Evolutionary conservation across 2,113 vertebrate genomes (phyloP).

Genomic region (Coptodon bakossiorum): DNA sequence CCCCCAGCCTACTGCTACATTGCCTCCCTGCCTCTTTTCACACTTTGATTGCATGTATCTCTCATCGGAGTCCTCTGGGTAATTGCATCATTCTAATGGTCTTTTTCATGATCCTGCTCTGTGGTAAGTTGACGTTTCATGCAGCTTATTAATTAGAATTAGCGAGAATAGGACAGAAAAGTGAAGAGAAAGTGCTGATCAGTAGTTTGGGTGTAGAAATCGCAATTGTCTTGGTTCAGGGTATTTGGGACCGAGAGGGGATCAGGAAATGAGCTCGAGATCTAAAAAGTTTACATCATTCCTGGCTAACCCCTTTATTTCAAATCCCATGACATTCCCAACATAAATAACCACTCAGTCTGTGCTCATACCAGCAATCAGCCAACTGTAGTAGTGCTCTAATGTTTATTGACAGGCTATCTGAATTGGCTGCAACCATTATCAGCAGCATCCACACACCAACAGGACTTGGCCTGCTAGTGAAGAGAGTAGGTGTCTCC

Average conservation of each 20-base stretch:
- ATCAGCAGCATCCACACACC: slow-evolving; percentile 56
- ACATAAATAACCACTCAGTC: slow-evolving; percentile 18
- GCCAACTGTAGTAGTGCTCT: slow-evolving; percentile 8
- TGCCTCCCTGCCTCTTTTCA: slow-evolving; percentile 50
- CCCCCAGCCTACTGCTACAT: slow-evolving; percentile 37
- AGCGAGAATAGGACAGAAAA: slow-evolving; percentile 40
- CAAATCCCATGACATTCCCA: slow-evolving; percentile 25
- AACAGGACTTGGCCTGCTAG: slow-evolving; percentile 47
- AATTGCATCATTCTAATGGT: slow-evolving; percentile 70
- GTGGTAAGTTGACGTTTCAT: slow-evolving; percentile 56
- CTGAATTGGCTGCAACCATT: slow-evolving; percentile 47
- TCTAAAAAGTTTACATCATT: slow-evolving; percentile 60
- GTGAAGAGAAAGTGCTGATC: slow-evolving; percentile 58
- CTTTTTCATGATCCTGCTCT: slow-evolving; percentile 60
- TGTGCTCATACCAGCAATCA: slow-evolving; percentile 12
- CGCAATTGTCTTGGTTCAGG: slow-evolving; percentile 39
- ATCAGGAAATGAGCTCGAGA: slow-evolving; percentile 38
- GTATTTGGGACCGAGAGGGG: slow-evolving; percentile 15
- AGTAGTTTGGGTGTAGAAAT: slow-evolving; percentile 41
- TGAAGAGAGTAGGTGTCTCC: slow-evolving; percentile 61
- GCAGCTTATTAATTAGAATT: slow-evolving; percentile 66
- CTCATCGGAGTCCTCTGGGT: slow-evolving; percentile 63
- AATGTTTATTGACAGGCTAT: slow-evolving; percentile 54
- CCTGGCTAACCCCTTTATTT: slow-evolving; percentile 31
- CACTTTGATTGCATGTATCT: slow-evolving; percentile 70